Evolutionary conservation across 2,797 vertebrate species (phyloP).

Genomic region (Vespertilio murinus): DNA sequence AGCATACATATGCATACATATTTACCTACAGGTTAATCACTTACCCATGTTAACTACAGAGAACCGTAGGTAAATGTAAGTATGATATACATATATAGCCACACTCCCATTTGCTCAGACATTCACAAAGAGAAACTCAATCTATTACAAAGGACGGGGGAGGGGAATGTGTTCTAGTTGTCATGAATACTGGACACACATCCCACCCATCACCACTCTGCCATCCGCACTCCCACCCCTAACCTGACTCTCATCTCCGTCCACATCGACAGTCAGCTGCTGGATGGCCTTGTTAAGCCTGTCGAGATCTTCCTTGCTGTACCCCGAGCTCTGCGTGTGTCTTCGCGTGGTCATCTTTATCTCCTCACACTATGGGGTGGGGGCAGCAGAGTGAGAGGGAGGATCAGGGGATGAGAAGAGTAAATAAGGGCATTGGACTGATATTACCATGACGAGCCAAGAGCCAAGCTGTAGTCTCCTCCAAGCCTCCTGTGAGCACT

Average conservation of each 20-base stretch:
- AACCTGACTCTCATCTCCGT: conserved; percentile 8
- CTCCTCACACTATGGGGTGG: conserved; percentile 40
- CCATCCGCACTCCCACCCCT: neutral
- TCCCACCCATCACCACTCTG: neutral
- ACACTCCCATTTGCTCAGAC: neutral
- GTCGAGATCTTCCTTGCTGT: conserved; percentile 66
- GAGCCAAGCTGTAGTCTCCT: neutral
- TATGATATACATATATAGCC: neutral
- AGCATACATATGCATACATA: neutral
- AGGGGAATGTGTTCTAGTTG: neutral
- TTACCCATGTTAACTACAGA: neutral
- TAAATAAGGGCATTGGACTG: neutral
- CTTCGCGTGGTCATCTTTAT: neutral
- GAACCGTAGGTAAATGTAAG: neutral
- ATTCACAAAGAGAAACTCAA: neutral
- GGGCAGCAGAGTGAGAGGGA: neutral
- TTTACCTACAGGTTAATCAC: neutral
- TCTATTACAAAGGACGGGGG: neutral
- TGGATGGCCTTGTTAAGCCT: conserved; percentile 66
- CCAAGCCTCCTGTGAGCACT: neutral
- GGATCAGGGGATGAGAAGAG: neutral
- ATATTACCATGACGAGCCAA: conserved; percentile 46
- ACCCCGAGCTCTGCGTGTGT: neutral
- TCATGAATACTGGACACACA: neutral
- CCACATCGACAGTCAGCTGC: neutral